Conservation (phyloP, 1,140 invertebrate species). For the Zaprionus capensis region DNA sequence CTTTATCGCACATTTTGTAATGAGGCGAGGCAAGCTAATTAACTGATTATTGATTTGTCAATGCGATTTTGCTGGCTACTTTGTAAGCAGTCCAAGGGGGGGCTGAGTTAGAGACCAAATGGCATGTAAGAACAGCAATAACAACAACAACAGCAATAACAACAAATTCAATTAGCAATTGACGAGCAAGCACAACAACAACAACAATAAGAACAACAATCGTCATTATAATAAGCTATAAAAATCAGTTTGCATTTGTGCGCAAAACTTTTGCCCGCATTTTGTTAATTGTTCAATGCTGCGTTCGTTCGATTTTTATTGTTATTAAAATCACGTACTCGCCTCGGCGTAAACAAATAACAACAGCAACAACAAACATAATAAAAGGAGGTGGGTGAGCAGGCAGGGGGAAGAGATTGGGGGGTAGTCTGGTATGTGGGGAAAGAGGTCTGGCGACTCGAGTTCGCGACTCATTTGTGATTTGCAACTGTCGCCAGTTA, state of each 20-base stretch:
- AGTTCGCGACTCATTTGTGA: constrained; percentile 46
- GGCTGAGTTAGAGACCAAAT: background rate
- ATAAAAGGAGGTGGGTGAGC: background rate
- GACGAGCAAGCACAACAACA: constrained; percentile 33
- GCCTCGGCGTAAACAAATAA: constrained; percentile 36
- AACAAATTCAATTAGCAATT: constrained; percentile 73
- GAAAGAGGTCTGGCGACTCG: background rate
- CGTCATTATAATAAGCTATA: constrained; percentile 46
- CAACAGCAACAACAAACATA: constrained; percentile 16
- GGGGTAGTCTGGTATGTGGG: background rate
- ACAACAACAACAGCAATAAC: constrained; percentile 49
- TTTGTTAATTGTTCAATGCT: constrained; percentile 73
- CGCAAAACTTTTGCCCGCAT: constrained; percentile 47
- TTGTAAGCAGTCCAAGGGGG: background rate
- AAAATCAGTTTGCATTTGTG: constrained; percentile 52
- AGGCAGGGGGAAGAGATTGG: background rate
- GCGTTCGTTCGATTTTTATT: constrained; percentile 65
- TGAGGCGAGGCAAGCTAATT: constrained; percentile 2
- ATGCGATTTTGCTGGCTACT: constrained; percentile 33
- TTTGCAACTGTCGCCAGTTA: constrained; percentile 71
- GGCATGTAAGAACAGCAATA: constrained; percentile 49
- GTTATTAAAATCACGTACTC: constrained; percentile 79
- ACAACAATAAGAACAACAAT: constrained; percentile 26
- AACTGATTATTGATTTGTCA: constrained; percentile 37
- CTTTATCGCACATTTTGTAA: background rate